These are phyloP conservation scores for Phylloscopus whistleri DNA, from an alignment of 2,113 vertebrate genomes.

Conservation along the genomic window DNA sequence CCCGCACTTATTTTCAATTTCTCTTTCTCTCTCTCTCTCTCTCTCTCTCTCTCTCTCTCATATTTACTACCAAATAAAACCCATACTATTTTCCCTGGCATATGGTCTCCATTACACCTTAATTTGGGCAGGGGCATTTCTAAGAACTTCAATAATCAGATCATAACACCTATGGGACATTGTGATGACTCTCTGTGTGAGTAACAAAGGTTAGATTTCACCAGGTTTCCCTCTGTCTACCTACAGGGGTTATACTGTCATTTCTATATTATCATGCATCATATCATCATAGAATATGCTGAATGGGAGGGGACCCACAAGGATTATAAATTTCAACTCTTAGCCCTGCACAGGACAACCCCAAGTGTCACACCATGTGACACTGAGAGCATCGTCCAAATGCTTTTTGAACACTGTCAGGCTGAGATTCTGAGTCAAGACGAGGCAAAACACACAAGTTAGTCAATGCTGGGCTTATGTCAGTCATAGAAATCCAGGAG, in stretches of 20 bases:
- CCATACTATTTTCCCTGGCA: not conserved
- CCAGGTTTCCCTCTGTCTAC: not conserved
- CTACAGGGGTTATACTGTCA: not conserved
- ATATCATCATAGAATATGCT: not conserved
- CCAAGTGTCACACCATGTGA: not conserved
- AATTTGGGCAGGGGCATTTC: not conserved
- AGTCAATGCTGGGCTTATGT: not conserved
- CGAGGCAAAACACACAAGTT: not conserved
- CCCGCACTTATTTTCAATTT: accelerated
- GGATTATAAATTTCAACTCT: not conserved
- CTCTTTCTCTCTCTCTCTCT: not conserved
- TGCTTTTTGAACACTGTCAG: not conserved
- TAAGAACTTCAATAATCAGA: not conserved
- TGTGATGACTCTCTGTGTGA: not conserved
- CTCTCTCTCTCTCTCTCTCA: not conserved
- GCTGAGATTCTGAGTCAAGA: not conserved
- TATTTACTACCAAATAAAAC: not conserved
- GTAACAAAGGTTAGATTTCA: not conserved
- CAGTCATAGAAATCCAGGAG: not conserved
- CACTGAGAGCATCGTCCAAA: not conserved
- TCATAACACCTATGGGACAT: not conserved
- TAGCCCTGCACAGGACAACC: not conserved
- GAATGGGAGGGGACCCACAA: not conserved
- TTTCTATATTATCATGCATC: not conserved
- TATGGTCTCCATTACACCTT: not conserved